phyloP scores from a whole-genome alignment of 1,140 invertebrate genomes.

The Drosophila bocqueti region DNA sequence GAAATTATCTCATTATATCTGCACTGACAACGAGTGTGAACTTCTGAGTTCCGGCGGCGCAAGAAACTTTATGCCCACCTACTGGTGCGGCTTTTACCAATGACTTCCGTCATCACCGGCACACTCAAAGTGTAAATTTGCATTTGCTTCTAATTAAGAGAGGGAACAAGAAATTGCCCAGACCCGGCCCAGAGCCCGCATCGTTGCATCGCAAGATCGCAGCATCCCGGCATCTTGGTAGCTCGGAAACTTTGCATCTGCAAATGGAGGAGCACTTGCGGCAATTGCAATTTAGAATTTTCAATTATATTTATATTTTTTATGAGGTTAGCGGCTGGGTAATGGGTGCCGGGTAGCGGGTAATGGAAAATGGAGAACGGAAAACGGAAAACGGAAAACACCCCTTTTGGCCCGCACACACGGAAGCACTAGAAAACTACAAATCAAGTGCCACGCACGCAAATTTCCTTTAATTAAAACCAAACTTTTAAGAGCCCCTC shows the following conservation, averaged over 20 bases:
- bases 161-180: slow-evolving; percentile 27
- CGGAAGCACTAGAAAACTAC: slow-evolving; percentile 71
- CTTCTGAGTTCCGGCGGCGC: slow-evolving; percentile 10
- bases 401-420: slow-evolving; percentile 33
- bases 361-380: neutral
- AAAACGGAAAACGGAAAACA: slow-evolving; percentile 8
- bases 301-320: slow-evolving; percentile 79
- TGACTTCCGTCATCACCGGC: slow-evolving; percentile 76
- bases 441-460: slow-evolving; percentile 80
- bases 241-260: slow-evolving; percentile 54
- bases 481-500: slow-evolving; percentile 76
- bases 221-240: slow-evolving; percentile 46
- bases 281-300: slow-evolving; percentile 81
- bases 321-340: slow-evolving; percentile 36
- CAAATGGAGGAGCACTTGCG: slow-evolving; percentile 59
- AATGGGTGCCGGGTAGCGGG: neutral
- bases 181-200: slow-evolving; percentile 18
- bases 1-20: slow-evolving; percentile 76
- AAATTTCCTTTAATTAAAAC: slow-evolving; percentile 83
- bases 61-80: slow-evolving; percentile 41
- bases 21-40: slow-evolving; percentile 28
- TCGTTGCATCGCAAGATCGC: slow-evolving; percentile 8
- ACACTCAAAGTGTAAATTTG: slow-evolving; percentile 79
- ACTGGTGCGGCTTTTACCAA: slow-evolving; percentile 70
- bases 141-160: slow-evolving; percentile 80